Conservation (phyloP, 2,113 vertebrate genomes). For the Pleuronectes platessa region DNA sequence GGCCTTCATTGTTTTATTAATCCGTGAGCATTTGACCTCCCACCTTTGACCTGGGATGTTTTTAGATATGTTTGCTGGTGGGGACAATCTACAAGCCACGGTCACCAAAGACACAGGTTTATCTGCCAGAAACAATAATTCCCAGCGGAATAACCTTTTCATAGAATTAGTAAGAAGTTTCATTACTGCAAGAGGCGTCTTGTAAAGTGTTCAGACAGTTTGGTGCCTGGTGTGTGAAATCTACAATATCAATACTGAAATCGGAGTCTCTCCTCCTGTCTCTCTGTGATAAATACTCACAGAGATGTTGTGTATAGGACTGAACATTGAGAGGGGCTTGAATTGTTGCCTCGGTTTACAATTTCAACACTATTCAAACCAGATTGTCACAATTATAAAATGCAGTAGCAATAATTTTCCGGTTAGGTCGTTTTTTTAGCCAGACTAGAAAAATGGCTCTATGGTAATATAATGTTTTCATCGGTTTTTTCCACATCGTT, state of each 20-base stretch:
- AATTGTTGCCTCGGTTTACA: no score
- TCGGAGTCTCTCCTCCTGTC: conserved; percentile 42
- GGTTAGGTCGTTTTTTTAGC: no score
- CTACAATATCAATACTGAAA: conserved; percentile 81
- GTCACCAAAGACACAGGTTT: no score
- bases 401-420: conserved; percentile 7
- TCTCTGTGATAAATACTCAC: background rate
- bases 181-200: no score
- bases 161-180: no score
- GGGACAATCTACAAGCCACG: no score
- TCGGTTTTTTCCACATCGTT: no score
- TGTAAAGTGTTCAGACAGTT: conserved; percentile 76
- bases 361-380: no score
- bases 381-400: background rate
- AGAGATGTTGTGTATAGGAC: no score
- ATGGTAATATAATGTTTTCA: background rate
- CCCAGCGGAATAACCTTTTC: no score
- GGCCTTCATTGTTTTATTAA: conserved; percentile 73
- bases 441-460: background rate
- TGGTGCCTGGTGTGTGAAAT: conserved; percentile 74
- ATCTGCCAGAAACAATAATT: no score
- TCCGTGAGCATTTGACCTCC: conserved; percentile 62
- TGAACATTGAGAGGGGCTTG: no score
- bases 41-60: conserved; percentile 50
- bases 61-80: conserved; percentile 16